Evolutionary conservation across 2,113 vertebrate genomes (phyloP).

Genomic region (Meleagris gallopavo): DNA sequence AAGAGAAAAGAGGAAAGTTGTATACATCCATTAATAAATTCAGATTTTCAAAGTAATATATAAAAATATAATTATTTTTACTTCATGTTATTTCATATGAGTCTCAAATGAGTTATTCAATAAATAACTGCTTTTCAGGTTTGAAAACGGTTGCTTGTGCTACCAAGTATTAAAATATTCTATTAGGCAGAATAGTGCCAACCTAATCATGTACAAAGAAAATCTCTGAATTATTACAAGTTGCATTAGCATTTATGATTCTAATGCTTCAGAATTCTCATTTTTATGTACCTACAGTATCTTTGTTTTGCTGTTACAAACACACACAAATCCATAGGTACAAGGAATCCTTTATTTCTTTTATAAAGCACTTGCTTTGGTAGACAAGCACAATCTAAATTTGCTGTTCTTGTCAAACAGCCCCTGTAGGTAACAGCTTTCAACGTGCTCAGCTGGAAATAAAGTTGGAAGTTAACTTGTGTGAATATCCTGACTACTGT

Average conservation of each 20-base stretch:
- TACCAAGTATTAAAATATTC: not conserved
- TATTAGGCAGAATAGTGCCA: not conserved
- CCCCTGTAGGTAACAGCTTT: not conserved
- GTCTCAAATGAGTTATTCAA: not conserved
- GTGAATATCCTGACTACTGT: not conserved
- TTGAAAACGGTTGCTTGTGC: not conserved
- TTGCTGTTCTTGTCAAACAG: not conserved
- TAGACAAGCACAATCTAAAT: not conserved
- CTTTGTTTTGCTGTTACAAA: not conserved
- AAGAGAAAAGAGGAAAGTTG: not conserved
- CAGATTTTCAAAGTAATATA: not conserved
- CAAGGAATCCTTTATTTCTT: not conserved
- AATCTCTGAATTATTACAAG: not conserved
- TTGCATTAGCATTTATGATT: not conserved
- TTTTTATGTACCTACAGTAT: not conserved
- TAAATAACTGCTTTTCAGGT: conserved; percentile 26
- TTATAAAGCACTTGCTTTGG: not conserved
- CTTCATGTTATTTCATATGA: not conserved
- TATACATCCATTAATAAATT: not conserved
- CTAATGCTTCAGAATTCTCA: not conserved
- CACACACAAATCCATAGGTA: not conserved
- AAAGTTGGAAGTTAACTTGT: not conserved
- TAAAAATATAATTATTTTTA: not conserved
- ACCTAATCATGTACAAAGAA: not conserved
- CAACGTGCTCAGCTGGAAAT: rapidly evolving